A percentile compares a stretch with the other conserved stretches of the same genome.
Evolutionary conservation across 1,140 invertebrate species (phyloP).

Genomic region (Probaryconus sp.): DNA sequence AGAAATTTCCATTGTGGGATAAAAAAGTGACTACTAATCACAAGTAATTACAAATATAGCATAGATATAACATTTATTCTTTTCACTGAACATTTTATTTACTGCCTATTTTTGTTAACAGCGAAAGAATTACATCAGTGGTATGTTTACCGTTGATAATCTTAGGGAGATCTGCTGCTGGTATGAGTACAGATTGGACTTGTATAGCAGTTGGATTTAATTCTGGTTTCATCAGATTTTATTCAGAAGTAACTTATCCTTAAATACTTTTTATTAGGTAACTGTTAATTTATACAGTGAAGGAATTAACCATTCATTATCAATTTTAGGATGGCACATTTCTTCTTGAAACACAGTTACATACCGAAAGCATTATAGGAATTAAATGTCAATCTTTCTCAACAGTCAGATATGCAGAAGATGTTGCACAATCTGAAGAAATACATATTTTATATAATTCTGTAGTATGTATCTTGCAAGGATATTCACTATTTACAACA

Average conservation of each 20-base stretch:
- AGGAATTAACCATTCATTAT: no score
- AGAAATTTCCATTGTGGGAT: conserved; percentile 77
- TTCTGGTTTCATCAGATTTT: conserved; percentile 91
- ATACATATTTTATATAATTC: conserved; percentile 88
- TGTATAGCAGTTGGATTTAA: conserved; percentile 92
- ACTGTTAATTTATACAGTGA: conserved; percentile 9
- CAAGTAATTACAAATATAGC: conserved; percentile 67
- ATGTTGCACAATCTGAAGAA: conserved; percentile 85
- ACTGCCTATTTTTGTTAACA: conserved; percentile 61
- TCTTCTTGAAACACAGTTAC: conserved; percentile 91
- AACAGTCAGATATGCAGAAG: conserved; percentile 80
- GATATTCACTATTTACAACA: conserved; percentile 89
- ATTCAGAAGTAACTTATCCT: conserved; percentile 84
- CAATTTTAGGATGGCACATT: conserved; percentile 82
- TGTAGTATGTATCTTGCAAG: conserved; percentile 89
- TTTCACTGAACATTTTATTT: conserved; percentile 25
- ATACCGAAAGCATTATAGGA: conserved; percentile 87
- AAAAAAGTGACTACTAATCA: conserved; percentile 71
- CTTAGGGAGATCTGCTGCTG: conserved; percentile 82
- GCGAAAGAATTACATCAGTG: conserved; percentile 80
- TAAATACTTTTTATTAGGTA: neutral
- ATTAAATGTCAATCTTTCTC: conserved; percentile 90
- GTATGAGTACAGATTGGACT: conserved; percentile 93
- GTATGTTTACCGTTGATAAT: conserved; percentile 83
- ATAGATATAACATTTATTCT: conserved; percentile 43